A percentile compares a stretch with the other conserved stretches of the same genome.
These are phyloP conservation scores for Tetanocera ferruginea DNA, from an alignment of 2,888 invertebrate species.

Conservation along the genomic window DNA sequence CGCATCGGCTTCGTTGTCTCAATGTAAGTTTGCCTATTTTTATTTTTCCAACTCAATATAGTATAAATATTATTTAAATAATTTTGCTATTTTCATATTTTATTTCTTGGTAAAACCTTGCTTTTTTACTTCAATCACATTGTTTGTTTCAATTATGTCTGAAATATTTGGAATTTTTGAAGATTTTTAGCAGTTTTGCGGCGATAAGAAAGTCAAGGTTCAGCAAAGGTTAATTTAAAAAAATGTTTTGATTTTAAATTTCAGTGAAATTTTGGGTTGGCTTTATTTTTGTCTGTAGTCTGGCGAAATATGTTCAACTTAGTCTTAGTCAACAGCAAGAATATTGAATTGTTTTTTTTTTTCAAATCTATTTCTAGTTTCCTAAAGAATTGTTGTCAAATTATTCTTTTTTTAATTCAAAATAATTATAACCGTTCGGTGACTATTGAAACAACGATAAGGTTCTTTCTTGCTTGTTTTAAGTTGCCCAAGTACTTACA, in stretches of 20 bases:
- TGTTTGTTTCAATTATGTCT: background rate
- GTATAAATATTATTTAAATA: background rate
- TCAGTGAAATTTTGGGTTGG: background rate
- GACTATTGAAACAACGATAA: too few relatives aligned
- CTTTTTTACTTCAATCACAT: too few relatives aligned
- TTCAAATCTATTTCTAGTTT: too few relatives aligned
- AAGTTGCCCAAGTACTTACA: too few relatives aligned
- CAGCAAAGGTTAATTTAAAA: background rate
- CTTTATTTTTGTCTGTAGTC: too few relatives aligned
- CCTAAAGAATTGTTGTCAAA: too few relatives aligned
- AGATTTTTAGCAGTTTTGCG: background rate
- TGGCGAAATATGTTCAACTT: too few relatives aligned
- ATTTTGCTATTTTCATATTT: constrained; percentile 10
- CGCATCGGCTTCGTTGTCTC: constrained; percentile 79
- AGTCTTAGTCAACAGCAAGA: too few relatives aligned
- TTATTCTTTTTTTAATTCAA: too few relatives aligned
- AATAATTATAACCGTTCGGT: too few relatives aligned
- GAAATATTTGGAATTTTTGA: background rate
- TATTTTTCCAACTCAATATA: background rate
- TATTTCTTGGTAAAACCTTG: background rate
- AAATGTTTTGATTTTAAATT: background rate
- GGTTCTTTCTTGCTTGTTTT: too few relatives aligned
- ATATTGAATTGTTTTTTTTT: too few relatives aligned
- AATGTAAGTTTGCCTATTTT: constrained; percentile 74
- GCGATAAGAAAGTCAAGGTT: background rate